phyloP scores from a whole-genome alignment of 2,113 vertebrate species.

The Poecilia latipinna region DNA sequence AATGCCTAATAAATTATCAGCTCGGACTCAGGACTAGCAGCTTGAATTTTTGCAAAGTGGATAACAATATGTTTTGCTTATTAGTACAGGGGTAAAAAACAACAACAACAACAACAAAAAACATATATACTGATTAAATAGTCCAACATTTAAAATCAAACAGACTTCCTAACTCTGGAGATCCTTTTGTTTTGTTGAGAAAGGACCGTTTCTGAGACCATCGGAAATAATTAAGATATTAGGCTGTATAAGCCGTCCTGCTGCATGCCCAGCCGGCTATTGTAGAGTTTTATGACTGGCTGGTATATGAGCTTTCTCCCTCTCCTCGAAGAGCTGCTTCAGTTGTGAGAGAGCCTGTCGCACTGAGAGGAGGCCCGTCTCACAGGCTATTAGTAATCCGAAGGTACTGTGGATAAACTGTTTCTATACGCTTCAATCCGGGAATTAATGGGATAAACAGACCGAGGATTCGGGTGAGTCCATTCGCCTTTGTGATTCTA shows the following conservation, averaged over 20 bases:
- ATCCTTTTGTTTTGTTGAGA: neutral
- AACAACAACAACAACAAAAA: too few relatives aligned
- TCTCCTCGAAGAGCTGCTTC: conserved; percentile 91
- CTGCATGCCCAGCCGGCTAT: conserved; percentile 95
- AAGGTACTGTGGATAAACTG: conserved; percentile 42
- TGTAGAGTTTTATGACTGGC: conserved; percentile 99
- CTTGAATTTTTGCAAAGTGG: conserved; percentile 40
- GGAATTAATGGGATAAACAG: conserved; percentile 40
- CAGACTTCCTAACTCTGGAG: neutral
- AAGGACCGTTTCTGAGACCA: conserved; percentile 57
- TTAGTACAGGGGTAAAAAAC: too few relatives aligned
- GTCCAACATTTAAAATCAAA: neutral
- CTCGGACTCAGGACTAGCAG: conserved; percentile 54
- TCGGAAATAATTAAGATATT: conserved; percentile 92
- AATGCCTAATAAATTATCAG: conserved; percentile 82
- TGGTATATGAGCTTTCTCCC: conserved; percentile 95
- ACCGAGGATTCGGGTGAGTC: conserved; percentile 59
- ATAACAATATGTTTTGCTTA: neutral
- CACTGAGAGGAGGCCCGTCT: conserved; percentile 84
- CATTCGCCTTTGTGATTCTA: conserved; percentile 35
- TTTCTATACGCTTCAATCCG: conserved; percentile 15
- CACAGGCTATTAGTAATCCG: conserved; percentile 45
- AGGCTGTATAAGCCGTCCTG: conserved; percentile 88
- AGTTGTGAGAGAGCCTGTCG: conserved; percentile 87
- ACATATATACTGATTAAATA: neutral